phyloP scores from a whole-genome alignment of 2,888 invertebrate genomes.

The Phania funesta region DNA sequence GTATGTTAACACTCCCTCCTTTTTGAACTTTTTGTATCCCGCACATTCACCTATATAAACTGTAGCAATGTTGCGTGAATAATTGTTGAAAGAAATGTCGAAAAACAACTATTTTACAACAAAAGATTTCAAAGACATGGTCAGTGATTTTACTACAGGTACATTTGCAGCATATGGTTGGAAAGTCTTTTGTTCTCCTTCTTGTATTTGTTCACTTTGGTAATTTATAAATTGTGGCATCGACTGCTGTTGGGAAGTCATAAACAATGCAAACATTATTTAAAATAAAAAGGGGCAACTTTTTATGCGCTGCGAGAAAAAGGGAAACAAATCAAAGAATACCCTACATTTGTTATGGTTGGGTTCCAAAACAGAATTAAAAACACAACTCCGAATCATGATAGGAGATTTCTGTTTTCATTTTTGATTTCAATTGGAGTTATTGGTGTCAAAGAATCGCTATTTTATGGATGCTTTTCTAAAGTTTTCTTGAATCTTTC shows the following conservation, averaged over 20 bases:
- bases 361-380: neutral
- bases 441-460: no score
- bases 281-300: constrained; percentile 14
- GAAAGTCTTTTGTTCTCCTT: neutral
- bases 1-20: neutral
- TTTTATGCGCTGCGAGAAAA: neutral
- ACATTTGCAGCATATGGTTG: constrained; percentile 22
- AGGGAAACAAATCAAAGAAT: neutral
- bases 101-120: neutral
- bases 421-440: neutral
- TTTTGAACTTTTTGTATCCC: neutral
- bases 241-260: neutral
- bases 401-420: no score
- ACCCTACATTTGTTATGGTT: neutral
- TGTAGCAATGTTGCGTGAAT: constrained; percentile 39
- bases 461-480: no score
- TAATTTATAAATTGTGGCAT: constrained; percentile 8
- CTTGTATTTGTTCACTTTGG: neutral
- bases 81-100: constrained; percentile 22
- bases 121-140: constrained; percentile 44
- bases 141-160: constrained; percentile 7
- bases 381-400: no score
- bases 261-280: constrained; percentile 26
- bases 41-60: neutral
- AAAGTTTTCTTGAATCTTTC: no score